Percentiles rank a stretch among this genome's conserved stretches.
Conservation (phyloP, 2,113 vertebrate genomes). For the Heterotis niloticus region DNA sequence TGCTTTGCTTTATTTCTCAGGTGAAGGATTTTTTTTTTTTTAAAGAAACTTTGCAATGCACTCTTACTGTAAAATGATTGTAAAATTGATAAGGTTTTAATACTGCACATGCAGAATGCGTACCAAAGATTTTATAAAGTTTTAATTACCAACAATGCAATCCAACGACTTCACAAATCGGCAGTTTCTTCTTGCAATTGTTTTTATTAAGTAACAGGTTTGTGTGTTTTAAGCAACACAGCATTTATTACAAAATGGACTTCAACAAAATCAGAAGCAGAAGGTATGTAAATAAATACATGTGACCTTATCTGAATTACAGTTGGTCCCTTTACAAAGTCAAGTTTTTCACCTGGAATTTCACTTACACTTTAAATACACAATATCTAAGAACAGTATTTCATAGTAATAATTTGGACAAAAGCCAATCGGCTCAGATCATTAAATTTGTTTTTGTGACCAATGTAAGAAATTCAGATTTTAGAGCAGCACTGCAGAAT, state of each 20-base stretch:
- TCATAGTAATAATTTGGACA: not conserved
- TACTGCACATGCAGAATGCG: too few relatives aligned
- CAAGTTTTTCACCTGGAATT: too few relatives aligned
- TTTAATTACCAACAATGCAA: too few relatives aligned
- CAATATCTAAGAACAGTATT: not conserved
- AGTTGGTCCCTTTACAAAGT: not conserved
- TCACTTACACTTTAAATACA: not conserved
- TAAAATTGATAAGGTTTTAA: too few relatives aligned
- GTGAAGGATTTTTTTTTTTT: constrained; percentile 30
- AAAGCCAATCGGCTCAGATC: not conserved
- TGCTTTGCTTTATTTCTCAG: constrained; percentile 26
- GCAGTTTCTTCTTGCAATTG: not conserved
- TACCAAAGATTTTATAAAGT: too few relatives aligned
- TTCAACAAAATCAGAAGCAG: not conserved
- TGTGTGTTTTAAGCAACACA: not conserved
- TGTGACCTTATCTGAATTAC: not conserved
- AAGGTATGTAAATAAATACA: not conserved
- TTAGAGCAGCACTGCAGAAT: not conserved
- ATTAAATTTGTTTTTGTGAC: not conserved
- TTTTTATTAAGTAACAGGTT: not conserved
- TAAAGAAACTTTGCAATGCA: not conserved
- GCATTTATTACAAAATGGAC: not conserved
- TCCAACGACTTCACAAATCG: not conserved
- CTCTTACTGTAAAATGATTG: not conserved
- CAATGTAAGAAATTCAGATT: too few relatives aligned